Conservation (phyloP, 2,797 vertebrate species). For the Euphonia xanthogaster region DNA sequence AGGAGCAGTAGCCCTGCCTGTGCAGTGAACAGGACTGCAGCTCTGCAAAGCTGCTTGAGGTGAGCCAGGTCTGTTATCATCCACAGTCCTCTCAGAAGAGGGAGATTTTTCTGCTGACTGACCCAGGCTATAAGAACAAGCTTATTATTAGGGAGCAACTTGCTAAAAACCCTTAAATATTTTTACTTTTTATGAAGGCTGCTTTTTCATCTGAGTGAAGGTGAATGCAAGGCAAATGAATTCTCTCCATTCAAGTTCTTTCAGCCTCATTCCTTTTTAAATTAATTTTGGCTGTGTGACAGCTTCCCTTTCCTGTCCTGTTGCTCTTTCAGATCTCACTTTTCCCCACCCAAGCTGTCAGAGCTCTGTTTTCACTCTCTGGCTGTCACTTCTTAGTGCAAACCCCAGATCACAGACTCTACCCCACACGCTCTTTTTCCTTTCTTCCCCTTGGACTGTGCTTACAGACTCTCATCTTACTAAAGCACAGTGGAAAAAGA, state of each 20-base stretch:
- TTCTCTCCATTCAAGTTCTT: not conserved
- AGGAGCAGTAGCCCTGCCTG: not conserved
- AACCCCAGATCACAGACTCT: not conserved
- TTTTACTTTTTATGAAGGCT: not conserved
- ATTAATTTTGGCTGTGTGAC: not conserved
- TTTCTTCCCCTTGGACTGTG: not conserved
- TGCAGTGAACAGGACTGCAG: not conserved
- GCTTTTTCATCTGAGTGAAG: not conserved
- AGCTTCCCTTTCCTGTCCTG: not conserved
- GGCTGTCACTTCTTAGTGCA: not conserved
- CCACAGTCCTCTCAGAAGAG: not conserved
- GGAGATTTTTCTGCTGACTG: not conserved
- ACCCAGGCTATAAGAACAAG: not conserved
- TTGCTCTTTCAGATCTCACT: not conserved
- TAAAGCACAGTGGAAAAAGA: not conserved
- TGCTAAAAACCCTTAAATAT: not conserved
- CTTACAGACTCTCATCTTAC: not conserved
- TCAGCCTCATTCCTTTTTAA: not conserved
- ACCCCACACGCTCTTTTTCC: not conserved
- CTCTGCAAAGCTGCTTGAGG: rapidly evolving
- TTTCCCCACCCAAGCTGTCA: not conserved
- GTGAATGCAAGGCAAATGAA: not conserved
- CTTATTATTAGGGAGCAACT: not conserved
- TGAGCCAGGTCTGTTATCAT: not conserved
- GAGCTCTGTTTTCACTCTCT: slow-evolving; percentile 20